Percentiles rank a stretch among this genome's conserved stretches.
Evolutionary conservation across 2,113 vertebrate genomes (phyloP).

Genomic region (Proterorhinus semilunaris): DNA sequence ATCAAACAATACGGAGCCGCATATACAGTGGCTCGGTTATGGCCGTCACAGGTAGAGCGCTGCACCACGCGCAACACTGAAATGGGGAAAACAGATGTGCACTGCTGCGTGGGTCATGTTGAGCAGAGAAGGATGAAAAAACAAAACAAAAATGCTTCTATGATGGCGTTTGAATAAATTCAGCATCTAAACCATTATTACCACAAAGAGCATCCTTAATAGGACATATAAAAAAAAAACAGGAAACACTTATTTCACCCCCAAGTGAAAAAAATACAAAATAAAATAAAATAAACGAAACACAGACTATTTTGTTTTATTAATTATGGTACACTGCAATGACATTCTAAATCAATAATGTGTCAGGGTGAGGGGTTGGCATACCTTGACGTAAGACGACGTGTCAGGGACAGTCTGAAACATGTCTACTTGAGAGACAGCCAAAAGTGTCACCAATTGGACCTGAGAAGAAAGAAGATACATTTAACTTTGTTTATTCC

Average conservation of each 20-base stretch:
- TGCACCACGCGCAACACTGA: slow-evolving; percentile 50
- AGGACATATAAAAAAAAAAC: background rate
- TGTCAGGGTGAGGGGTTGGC: slow-evolving; percentile 76
- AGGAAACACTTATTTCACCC: background rate
- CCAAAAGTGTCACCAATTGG: slow-evolving; percentile 62
- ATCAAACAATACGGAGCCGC: slow-evolving; percentile 1
- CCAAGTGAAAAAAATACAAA: too few species aligned
- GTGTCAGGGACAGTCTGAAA: slow-evolving; percentile 97
- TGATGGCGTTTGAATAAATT: too few species aligned
- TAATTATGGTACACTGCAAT: too few species aligned
- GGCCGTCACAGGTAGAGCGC: slow-evolving; percentile 43
- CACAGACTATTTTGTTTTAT: too few species aligned
- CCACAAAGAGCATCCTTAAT: background rate
- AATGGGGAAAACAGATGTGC: slow-evolving; percentile 90
- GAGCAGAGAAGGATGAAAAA: slow-evolving; percentile 66
- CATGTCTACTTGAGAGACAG: slow-evolving; percentile 81
- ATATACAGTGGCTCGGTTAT: slow-evolving; percentile 14
- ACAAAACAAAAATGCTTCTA: background rate
- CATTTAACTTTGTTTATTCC: background rate
- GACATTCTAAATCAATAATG: slow-evolving; percentile 2
- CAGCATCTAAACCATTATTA: too few species aligned
- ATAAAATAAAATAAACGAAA: too few species aligned
- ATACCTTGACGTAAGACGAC: slow-evolving; percentile 99
- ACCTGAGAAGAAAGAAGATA: slow-evolving; percentile 33
- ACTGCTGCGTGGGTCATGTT: slow-evolving; percentile 85